Evolutionary conservation across 2,113 vertebrate genomes (phyloP).

Genomic region (Nestor notabilis): DNA sequence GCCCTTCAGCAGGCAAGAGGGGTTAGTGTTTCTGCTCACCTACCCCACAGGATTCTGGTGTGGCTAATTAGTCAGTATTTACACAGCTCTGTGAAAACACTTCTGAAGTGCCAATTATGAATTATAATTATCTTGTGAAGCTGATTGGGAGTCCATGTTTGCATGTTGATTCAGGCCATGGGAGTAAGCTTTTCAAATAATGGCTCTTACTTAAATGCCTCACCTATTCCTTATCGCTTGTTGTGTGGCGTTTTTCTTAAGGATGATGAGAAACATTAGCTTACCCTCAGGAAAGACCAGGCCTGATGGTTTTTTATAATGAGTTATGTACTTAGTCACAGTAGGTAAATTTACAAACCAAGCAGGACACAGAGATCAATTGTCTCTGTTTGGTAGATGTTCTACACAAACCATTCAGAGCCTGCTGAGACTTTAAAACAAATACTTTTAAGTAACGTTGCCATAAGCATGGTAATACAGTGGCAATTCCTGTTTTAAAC

Average conservation of each 20-base stretch:
- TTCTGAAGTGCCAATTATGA: constrained; percentile 46
- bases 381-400: constrained; percentile 52
- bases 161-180: constrained; percentile 1
- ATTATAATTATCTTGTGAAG: constrained; percentile 39
- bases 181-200: constrained; percentile 22
- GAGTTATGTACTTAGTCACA: constrained; percentile 53
- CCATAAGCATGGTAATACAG: constrained; percentile 40
- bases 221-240: neutral
- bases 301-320: constrained; percentile 67
- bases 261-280: constrained; percentile 35
- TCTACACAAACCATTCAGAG: constrained; percentile 22
- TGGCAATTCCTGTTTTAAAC: constrained; percentile 33
- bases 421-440: constrained; percentile 60
- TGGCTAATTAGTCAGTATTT: constrained; percentile 57
- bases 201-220: constrained; percentile 1
- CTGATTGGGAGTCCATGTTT: neutral
- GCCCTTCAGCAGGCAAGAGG: neutral
- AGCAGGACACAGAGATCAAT: constrained; percentile 35
- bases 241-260: neutral
- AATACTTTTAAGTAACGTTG: constrained; percentile 45
- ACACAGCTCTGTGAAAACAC: neutral
- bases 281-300: constrained; percentile 45
- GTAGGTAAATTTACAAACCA: constrained; percentile 53
- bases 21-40: neutral
- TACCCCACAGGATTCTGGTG: neutral